Percentiles rank a stretch among this genome's conserved stretches.
These are phyloP conservation scores for Trichopria drosophilae DNA, from an alignment of 2,888 invertebrate genomes.

Conservation along the genomic window DNA sequence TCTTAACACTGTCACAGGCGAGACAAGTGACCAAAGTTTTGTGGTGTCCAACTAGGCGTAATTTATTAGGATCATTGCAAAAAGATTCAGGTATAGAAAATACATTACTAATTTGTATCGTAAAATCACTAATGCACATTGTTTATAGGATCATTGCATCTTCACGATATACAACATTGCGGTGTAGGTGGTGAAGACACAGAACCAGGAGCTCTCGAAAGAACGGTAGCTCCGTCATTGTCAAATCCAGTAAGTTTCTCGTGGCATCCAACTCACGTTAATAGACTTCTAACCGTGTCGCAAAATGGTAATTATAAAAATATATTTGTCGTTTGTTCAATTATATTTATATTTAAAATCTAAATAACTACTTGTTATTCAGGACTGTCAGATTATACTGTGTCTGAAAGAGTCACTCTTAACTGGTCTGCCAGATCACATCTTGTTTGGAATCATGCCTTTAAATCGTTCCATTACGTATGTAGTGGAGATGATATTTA, in stretches of 20 bases:
- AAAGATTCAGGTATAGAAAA: slow-evolving; percentile 64
- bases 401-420: slow-evolving; percentile 80
- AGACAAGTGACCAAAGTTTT: slow-evolving; percentile 74
- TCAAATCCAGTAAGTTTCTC: slow-evolving; percentile 69
- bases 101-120: not conserved
- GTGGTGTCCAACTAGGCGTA: slow-evolving; percentile 89
- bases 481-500: slow-evolving; percentile 61
- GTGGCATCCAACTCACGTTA: slow-evolving; percentile 86
- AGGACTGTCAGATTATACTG: slow-evolving; percentile 71
- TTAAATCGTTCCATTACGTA: slow-evolving; percentile 66
- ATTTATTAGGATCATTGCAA: slow-evolving; percentile 79
- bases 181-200: slow-evolving; percentile 71
- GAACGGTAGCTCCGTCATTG: slow-evolving; percentile 63
- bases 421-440: slow-evolving; percentile 77
- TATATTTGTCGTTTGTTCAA: not conserved
- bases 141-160: slow-evolving; percentile 64
- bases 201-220: slow-evolving; percentile 76
- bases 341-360: slow-evolving; percentile 5
- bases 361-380: slow-evolving; percentile 4
- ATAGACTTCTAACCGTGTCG: slow-evolving; percentile 71
- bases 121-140: slow-evolving; percentile 4
- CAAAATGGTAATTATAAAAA: slow-evolving; percentile 45
- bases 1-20: slow-evolving; percentile 70
- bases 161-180: slow-evolving; percentile 82
- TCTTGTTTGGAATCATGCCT: slow-evolving; percentile 76